Evolutionary conservation across 2,888 invertebrate species (phyloP), one percentile per base, ranked within the genome.

Genomic region (Tuta absoluta): DNA sequence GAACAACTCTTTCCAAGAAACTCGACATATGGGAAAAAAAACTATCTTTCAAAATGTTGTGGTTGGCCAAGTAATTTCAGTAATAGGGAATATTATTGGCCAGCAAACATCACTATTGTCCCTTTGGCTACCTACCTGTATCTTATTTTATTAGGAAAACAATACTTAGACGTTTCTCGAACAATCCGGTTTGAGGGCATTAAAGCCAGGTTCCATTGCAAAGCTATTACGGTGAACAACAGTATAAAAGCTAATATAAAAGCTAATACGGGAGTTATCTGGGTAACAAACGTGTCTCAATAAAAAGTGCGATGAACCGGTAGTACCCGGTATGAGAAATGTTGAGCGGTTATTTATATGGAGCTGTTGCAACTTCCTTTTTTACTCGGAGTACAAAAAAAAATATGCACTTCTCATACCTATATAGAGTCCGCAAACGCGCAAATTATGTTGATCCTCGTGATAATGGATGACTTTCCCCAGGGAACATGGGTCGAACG

Each of bases 261-360:
- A 87, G 87, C 85, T 85, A 88, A 88, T 84, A 89, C 87, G 84
- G 84, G 85, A 83, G 79, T 86, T 89, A 90, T 90, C 89, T 84
- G 76, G 70, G 81, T 87, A 88, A 91, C 89, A 89, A 89, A 90
- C 88, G 89, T 81, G 79, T 81, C 79, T 84, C 89, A 89, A 89
- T 91, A 91, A 90, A 90, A 85, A 82, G 88, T 86, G 72, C 89
- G 83, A 86, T 87, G 91, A 89, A 89, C 90, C 89, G 82, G 90
- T 87, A 90, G 89, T 88, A 87, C 86, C 87, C 83, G 84, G 78
- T 86, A 87, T 88, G 89, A 88, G 86, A 87, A 85, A 88, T 84
- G 85, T 84, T 79, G 80, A 83, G 80, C 71, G 63, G 48, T 62
- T 62, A 79, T 61, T 21, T 68, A 17, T 70, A 63, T 66, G 68